These are phyloP conservation scores for Ferdinandea cuprea DNA, from an alignment of 2,888 invertebrate genomes.

Conservation along the genomic window DNA sequence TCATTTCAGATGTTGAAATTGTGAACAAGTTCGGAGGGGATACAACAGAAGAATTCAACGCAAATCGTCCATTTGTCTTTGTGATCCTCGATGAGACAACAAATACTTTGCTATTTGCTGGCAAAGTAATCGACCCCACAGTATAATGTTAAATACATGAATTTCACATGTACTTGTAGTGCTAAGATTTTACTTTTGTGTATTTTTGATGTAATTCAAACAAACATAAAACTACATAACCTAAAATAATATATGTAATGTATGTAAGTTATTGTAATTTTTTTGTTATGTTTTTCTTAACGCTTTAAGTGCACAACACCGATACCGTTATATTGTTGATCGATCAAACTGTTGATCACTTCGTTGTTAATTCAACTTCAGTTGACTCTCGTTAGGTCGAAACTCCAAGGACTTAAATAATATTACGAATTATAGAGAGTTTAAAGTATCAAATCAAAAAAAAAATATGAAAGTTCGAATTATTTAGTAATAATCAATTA, in stretches of 20 bases:
- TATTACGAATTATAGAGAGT: no score
- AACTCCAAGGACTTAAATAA: no score
- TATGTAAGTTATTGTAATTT: neutral
- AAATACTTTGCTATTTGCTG: constrained; percentile 89
- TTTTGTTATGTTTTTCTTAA: neutral
- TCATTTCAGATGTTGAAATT: constrained; percentile 85
- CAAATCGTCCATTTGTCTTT: constrained; percentile 90
- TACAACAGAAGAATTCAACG: constrained; percentile 86
- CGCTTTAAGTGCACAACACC: no score
- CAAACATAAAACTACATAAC: neutral
- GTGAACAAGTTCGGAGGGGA: constrained; percentile 89
- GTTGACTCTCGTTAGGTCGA: no score
- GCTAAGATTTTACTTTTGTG: constrained; percentile 21
- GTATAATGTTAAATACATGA: constrained; percentile 71
- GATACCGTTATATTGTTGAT: no score
- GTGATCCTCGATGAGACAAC: constrained; percentile 90
- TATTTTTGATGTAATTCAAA: constrained; percentile 7
- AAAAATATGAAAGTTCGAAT: no score
- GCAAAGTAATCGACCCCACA: constrained; percentile 88
- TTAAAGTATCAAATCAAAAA: no score
- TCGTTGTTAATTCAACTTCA: no score
- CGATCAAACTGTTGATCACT: no score
- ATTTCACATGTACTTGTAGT: neutral
- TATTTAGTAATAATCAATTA: no score
- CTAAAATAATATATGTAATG: neutral